Evolutionary conservation across 2,797 vertebrate genomes (phyloP), one percentile per base, ranked within the genome.

Genomic region (Sciurus carolinensis): DNA sequence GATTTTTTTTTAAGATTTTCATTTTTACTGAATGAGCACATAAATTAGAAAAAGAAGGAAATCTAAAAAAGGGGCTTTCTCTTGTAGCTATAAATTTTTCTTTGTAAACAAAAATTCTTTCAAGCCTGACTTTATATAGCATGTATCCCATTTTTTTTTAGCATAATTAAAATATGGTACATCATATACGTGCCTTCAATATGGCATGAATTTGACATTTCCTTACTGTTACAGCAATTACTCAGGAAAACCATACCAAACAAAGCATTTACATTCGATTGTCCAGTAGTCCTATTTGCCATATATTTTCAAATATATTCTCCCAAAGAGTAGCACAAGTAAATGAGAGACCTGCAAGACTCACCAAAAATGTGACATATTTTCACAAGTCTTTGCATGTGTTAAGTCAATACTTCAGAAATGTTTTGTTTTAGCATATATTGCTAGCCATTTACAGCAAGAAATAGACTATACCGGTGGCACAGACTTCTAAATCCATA

Each of bases 1-100:
- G 44, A 22, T 91, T 85, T 73, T 79, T 84, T n/a, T 76, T 22
- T 86, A 52, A 44, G 36, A 62, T 7, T 64, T 96, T 92, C n/a
- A 50, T 22, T 93, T 90, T 83, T 75, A 75, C 20, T 91, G 7
- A 76, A 95, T 77, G 7, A 94, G 0, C 15, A 66, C 66, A 18
- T 18, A 80, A 50, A 67, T 96, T 80, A 80, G 30, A 62, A 4
- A 64, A 50, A 91, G 8, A 47, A 76, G 82, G 87, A 59, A 57
- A n/a, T 57, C 22, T 39, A 3, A 22, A 30, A 89, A 7, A 50
- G 9, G 33, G 59, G 47, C 66, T 50, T 33, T 47, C 22, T 54
- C 20, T 91, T 42, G 24, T 22, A 66, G 5, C 71, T 67, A 88
- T 62, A 87, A 73, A 52, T 47, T 66, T 84, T 81, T 9, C 36